phyloP scores from a whole-genome alignment of 2,888 invertebrate genomes.

The Andrena marginata region DNA sequence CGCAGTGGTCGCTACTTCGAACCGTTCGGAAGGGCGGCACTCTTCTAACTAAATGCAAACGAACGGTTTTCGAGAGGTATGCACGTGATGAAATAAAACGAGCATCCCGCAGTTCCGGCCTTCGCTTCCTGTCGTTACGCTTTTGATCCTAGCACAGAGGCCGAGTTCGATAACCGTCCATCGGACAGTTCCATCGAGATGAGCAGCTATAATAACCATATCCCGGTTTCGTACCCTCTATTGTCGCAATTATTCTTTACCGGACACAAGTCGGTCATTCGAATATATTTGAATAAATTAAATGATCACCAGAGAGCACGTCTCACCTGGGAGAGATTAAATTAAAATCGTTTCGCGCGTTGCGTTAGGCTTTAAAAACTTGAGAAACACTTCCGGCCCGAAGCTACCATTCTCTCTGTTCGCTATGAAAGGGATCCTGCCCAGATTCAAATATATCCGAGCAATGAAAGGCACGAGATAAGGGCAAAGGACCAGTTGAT shows the following conservation, averaged over 20 bases:
- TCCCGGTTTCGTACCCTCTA: neutral
- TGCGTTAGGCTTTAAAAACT: slow-evolving; percentile 53
- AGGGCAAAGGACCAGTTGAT: slow-evolving; percentile 77
- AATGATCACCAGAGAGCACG: neutral
- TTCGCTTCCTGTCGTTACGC: slow-evolving; percentile 75
- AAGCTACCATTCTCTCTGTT: slow-evolving; percentile 46
- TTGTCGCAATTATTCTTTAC: neutral
- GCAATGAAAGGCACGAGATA: slow-evolving; percentile 71
- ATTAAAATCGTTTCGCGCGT: neutral
- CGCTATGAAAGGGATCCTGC: slow-evolving; percentile 62
- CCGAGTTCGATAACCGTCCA: slow-evolving; percentile 66
- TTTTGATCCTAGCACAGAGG: slow-evolving; percentile 42
- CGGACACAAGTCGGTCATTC: too few relatives aligned
- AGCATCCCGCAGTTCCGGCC: slow-evolving; percentile 77
- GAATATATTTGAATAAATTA: neutral
- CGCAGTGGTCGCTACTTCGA: neutral
- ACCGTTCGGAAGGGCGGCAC: slow-evolving; percentile 22
- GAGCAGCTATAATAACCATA: slow-evolving; percentile 40
- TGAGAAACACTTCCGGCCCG: slow-evolving; percentile 56
- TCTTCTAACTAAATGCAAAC: slow-evolving; percentile 69
- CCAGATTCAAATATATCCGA: slow-evolving; percentile 78
- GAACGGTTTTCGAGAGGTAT: slow-evolving; percentile 71
- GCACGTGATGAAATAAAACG: slow-evolving; percentile 67
- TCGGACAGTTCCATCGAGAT: slow-evolving; percentile 50
- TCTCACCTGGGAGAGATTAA: neutral